Evolutionary conservation across 2,888 invertebrate genomes (phyloP), one percentile per base, ranked within the genome.

Genomic region (Drosophila algonquin): DNA sequence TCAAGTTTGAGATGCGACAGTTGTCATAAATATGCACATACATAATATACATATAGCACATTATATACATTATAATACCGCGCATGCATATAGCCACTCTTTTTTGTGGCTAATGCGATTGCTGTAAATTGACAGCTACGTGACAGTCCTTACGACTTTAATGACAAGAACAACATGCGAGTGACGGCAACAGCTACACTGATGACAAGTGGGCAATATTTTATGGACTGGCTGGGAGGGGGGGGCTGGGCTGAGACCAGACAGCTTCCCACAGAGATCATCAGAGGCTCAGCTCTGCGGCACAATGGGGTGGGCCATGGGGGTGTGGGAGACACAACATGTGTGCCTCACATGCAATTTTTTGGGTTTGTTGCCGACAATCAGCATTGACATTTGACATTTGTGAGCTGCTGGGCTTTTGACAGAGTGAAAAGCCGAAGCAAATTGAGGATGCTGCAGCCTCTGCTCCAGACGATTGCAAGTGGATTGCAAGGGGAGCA

Each of bases 61-160:
- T 48, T 51, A n/a, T 32, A 32, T 40, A 44, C 14, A 40, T 40
- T 40, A 40, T 40, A 40, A 40, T 46, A 53, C 24, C 24, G 40
- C 35, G 46, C 53, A 50, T 60, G 58, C 56, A 60, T 68, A 48
- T 53, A 64, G 60, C 21, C 3, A 65, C 70, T 64, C 50, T 64
- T 67, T 67, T 68, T 69, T 65, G 55, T 63, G 76, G 79, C 79
- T 85, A 83, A 83, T 85, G 82, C 80, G 77, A 85, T 84, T 82
- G 76, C 79, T 76, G 68, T 62, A 75, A 89, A 89, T 87, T 89
- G 89, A 89, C 89, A 89, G 88, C 81, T 56, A 89, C 87, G 83
- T 88, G 89, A 89, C 89, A 89, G 76, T 76, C 75, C 86, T 79
- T 89, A 85, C 84, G 83, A 81, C 73, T 89, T 79, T 85, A 89